phyloP scores from a whole-genome alignment of 2,888 invertebrate genomes.

The Himalopsyche anomala region DNA sequence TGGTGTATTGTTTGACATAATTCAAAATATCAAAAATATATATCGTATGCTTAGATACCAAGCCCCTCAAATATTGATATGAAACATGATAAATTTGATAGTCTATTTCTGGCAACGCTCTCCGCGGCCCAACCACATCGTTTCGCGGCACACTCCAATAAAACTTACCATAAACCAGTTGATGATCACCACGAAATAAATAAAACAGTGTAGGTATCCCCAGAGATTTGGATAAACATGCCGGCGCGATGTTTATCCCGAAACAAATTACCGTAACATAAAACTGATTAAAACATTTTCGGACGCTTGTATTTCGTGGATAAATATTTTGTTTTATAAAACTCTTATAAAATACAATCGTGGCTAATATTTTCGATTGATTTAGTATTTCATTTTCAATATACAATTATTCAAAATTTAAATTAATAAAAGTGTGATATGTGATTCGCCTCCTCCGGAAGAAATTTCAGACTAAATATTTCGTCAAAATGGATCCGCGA shows the following conservation, averaged over 20 bases:
- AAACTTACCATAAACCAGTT: constrained; percentile 43
- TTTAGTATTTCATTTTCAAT: no score
- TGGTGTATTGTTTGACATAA: no score
- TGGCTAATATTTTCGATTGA: no score
- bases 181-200: constrained; percentile 44
- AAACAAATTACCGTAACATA: constrained; percentile 2
- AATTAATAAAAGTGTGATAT: no score
- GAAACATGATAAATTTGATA: background rate
- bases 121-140: background rate
- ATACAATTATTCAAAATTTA: no score
- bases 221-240: constrained; percentile 26
- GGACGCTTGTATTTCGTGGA: background rate
- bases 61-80: no score
- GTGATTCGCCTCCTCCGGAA: no score
- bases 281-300: constrained; percentile 16
- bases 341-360: background rate
- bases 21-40: no score
- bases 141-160: constrained; percentile 41
- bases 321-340: background rate
- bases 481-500: no score
- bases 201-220: background rate
- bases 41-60: no score
- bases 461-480: no score
- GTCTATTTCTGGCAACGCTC: constrained; percentile 28
- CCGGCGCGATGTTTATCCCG: background rate